Conservation (phyloP, 30 jellyfish, hydroid and myxozoan species). For the Clytia hemisphaerica region DNA sequence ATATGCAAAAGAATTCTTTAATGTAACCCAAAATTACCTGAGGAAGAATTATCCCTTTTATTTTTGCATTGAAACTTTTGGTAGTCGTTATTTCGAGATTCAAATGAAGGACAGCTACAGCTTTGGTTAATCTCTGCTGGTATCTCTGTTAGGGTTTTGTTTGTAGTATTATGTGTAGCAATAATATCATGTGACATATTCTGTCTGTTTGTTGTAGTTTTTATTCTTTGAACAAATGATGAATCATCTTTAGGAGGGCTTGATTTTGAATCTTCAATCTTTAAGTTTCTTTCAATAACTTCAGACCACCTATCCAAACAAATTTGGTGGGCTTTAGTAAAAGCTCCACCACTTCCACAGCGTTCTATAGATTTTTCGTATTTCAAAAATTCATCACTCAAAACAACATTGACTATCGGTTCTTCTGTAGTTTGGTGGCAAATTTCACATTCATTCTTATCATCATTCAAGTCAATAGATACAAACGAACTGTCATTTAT, state of each 20-base stretch:
- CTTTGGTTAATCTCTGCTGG: too few species aligned
- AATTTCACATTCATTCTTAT: constrained; percentile 27
- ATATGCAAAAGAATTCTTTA: too few species aligned
- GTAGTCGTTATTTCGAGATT: too few species aligned
- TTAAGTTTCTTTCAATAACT: constrained; percentile 17
- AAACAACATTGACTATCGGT: constrained; percentile 6
- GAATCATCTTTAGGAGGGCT: not conserved
- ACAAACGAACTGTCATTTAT: too few species aligned
- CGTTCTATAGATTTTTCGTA: constrained; percentile 13
- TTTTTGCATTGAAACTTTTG: too few species aligned
- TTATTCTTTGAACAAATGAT: not conserved
- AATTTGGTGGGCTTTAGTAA: constrained; percentile 28
- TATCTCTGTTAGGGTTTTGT: too few species aligned
- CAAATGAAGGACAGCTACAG: too few species aligned
- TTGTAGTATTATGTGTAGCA: too few species aligned
- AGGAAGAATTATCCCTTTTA: too few species aligned
- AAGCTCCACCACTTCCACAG: constrained; percentile 4
- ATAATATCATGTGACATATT: too few species aligned
- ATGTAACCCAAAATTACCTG: too few species aligned
- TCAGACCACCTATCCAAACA: constrained; percentile 37
- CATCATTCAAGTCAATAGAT: constrained; percentile 18
- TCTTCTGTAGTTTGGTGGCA: constrained; percentile 29
- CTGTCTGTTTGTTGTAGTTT: not conserved
- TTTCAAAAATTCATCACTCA: constrained; percentile 20
- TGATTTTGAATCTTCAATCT: not conserved